phyloP scores from a whole-genome alignment of 1,140 invertebrate species.

The Nilaparvata lugens region DNA sequence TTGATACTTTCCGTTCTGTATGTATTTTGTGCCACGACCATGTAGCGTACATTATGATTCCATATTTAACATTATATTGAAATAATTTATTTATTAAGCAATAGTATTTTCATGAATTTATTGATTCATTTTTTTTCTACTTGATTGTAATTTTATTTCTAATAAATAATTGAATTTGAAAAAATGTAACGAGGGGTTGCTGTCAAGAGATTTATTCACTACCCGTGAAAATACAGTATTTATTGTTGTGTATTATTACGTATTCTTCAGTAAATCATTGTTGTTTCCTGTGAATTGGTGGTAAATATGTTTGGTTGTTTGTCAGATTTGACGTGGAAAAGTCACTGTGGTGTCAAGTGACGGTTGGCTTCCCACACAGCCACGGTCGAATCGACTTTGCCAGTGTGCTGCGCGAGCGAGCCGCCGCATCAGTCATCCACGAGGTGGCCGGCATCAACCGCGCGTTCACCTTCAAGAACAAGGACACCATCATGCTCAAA shows the following conservation, averaged over 20 bases:
- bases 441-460: slow-evolving; percentile 72
- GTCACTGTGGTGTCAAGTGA: slow-evolving; percentile 39
- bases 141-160: too few relatives aligned
- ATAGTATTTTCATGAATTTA: too few relatives aligned
- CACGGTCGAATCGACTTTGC: slow-evolving; percentile 64
- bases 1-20: too few relatives aligned
- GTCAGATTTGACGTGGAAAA: slow-evolving; percentile 23
- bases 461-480: slow-evolving; percentile 64
- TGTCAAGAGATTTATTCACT: too few relatives aligned
- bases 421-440: slow-evolving; percentile 48
- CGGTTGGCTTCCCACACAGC: slow-evolving; percentile 51
- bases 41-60: too few relatives aligned
- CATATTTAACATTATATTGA: too few relatives aligned
- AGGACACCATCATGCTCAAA: slow-evolving; percentile 54
- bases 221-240: too few relatives aligned
- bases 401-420: slow-evolving; percentile 64
- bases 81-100: too few relatives aligned
- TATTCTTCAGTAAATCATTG: background rate
- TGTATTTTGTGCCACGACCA: too few relatives aligned
- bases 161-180: too few relatives aligned
- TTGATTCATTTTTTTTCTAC: too few relatives aligned
- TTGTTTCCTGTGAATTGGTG: background rate
- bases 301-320: slow-evolving; percentile 2
- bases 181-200: too few relatives aligned
- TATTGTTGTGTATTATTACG: background rate